phyloP scores from a whole-genome alignment of 2,888 invertebrate species.

The Cheilosia scutellata region DNA sequence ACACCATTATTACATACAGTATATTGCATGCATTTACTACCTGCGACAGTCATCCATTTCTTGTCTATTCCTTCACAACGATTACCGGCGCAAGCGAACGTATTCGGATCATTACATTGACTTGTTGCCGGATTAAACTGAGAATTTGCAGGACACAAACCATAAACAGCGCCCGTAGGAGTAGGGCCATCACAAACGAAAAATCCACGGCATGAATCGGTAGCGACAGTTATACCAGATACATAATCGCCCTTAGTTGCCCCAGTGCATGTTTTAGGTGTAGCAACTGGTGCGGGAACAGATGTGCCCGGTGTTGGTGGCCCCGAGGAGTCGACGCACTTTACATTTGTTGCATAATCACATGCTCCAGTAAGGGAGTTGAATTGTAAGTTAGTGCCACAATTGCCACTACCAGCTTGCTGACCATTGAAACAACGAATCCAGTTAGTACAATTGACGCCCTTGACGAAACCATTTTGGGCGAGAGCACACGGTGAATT shows the following conservation, averaged over 20 bases:
- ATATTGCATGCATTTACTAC: slow-evolving; percentile 11
- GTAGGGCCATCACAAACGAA: slow-evolving; percentile 77
- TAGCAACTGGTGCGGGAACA: too few relatives aligned
- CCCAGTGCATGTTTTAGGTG: neutral
- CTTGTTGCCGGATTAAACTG: neutral
- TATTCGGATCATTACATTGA: neutral
- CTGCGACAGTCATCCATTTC: slow-evolving; percentile 35
- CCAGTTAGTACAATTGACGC: slow-evolving; percentile 79
- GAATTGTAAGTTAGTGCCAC: slow-evolving; percentile 77
- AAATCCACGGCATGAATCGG: slow-evolving; percentile 80
- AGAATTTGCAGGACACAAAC: neutral
- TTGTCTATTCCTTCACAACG: slow-evolving; percentile 27
- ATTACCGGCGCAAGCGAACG: neutral
- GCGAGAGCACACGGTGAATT: slow-evolving; percentile 79
- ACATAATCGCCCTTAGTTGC: neutral
- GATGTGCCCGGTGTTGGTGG: neutral
- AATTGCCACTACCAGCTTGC: slow-evolving; percentile 78
- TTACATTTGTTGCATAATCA: slow-evolving; percentile 77
- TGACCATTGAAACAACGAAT: slow-evolving; percentile 79
- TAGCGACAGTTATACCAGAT: slow-evolving; percentile 68
- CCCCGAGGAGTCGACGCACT: slow-evolving; percentile 64
- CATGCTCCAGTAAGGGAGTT: slow-evolving; percentile 77
- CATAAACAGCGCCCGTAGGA: neutral
- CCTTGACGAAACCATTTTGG: slow-evolving; percentile 78
- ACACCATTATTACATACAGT: slow-evolving; percentile 25